Evolutionary conservation across 2,113 vertebrate species (phyloP).

Genomic region (Ramphastos sulfuratus): DNA sequence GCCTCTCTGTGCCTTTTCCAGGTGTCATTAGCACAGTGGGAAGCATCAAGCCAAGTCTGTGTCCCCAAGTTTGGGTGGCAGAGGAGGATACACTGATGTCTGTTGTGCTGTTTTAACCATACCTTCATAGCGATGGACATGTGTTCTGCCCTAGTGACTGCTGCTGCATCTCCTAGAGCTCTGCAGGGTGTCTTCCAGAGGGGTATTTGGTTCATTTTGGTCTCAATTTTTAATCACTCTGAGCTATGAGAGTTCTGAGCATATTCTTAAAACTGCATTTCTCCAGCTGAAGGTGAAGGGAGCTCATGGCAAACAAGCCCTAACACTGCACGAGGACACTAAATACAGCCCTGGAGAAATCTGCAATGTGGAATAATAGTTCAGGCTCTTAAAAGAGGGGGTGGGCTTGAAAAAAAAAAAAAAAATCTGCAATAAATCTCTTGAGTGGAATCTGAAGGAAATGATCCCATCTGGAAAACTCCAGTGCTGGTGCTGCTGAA

Average conservation of each 20-base stretch:
- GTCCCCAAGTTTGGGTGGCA: background rate
- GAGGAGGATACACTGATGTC: background rate
- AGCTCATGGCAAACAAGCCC: conserved; percentile 7
- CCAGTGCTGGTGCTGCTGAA: conserved; percentile 69
- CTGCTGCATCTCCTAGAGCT: background rate
- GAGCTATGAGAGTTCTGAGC: conserved; percentile 16
- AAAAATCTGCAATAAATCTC: conserved; percentile 71
- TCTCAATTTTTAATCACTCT: background rate
- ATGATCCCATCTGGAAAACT: conserved; percentile 80
- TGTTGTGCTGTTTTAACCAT: background rate
- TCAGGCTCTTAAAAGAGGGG: conserved; percentile 52
- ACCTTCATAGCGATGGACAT: accelerated
- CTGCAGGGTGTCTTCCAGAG: background rate
- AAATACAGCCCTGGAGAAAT: conserved; percentile 71
- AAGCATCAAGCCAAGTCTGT: background rate
- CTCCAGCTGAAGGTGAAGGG: conserved; percentile 14
- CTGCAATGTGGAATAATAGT: conserved; percentile 63
- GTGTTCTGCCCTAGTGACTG: background rate
- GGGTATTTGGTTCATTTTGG: background rate
- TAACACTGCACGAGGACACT: conserved; percentile 4
- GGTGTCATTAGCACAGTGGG: background rate
- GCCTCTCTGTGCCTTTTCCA: background rate
- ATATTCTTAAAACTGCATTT: conserved; percentile 28
- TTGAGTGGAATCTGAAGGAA: conserved; percentile 73
- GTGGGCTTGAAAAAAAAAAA: background rate